These are phyloP conservation scores for Micromys minutus DNA, from an alignment of 2,113 vertebrate species.

Conservation along the genomic window DNA sequence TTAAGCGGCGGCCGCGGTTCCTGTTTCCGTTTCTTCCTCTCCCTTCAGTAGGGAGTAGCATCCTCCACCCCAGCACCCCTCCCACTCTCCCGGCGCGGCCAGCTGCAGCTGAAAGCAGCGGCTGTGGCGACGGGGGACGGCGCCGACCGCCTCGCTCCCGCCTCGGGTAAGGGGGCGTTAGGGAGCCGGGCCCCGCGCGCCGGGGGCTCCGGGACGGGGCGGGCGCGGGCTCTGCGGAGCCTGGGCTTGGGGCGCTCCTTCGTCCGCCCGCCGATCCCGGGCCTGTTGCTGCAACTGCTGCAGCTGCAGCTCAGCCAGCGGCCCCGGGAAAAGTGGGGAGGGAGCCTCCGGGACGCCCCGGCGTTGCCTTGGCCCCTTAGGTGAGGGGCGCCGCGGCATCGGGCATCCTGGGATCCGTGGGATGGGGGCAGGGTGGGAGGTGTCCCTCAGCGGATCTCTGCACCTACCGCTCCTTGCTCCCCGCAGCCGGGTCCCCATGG, in stretches of 20 bases:
- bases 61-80: conserved; percentile 68
- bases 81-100: conserved; percentile 58
- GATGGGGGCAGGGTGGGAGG: conserved; percentile 64
- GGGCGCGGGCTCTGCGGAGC: conserved; percentile 34
- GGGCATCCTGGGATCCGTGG: conserved; percentile 48
- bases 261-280: conserved; percentile 22
- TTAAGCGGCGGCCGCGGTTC: conserved; percentile 79
- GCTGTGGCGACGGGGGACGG: conserved; percentile 41
- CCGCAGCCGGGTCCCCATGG: background rate
- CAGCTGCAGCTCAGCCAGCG: background rate
- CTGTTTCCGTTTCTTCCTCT: conserved; percentile 79
- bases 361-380: background rate
- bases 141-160: conserved; percentile 56
- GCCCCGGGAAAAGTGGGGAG: conserved; percentile 73
- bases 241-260: background rate
- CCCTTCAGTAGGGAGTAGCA: conserved; percentile 69
- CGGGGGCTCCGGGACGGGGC: conserved; percentile 39
- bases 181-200: conserved; percentile 59
- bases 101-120: conserved; percentile 66
- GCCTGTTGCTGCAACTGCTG: conserved; percentile 70
- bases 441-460: background rate
- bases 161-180: conserved; percentile 66
- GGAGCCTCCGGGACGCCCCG: conserved; percentile 30
- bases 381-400: conserved; percentile 16
- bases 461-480: background rate